phyloP scores from a whole-genome alignment of 2,888 invertebrate genomes.

The Orchesella flavescens region DNA sequence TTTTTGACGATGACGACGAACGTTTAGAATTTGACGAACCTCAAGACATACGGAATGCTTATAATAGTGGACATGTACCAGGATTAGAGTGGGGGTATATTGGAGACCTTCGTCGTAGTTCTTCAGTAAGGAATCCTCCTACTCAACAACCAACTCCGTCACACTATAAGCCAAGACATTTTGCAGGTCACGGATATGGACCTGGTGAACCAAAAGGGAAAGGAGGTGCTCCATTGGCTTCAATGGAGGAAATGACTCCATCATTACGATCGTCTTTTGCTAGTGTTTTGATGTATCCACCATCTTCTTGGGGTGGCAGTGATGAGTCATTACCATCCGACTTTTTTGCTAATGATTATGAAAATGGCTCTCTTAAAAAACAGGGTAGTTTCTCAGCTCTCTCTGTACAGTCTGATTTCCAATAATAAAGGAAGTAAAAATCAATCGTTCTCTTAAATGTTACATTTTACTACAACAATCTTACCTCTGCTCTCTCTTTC shows the following conservation, averaged over 20 bases:
- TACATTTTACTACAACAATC: no score
- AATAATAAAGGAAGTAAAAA: conserved; percentile 28
- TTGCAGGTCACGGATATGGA: conserved; percentile 65
- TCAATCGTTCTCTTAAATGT: no score
- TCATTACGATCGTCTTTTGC: conserved; percentile 73
- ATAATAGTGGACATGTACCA: conserved; percentile 50
- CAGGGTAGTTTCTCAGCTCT: conserved; percentile 62
- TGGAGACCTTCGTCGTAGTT: conserved; percentile 45
- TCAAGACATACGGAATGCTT: conserved; percentile 53
- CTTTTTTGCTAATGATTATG: conserved; percentile 54
- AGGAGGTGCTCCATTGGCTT: conserved; percentile 72
- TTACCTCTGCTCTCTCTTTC: no score
- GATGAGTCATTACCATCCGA: conserved; percentile 59
- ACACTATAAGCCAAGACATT: conserved; percentile 67
- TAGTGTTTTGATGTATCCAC: conserved; percentile 70
- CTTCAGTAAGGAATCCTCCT: conserved; percentile 20
- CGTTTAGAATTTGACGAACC: conserved; percentile 56
- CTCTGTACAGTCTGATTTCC: conserved; percentile 58
- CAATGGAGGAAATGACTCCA: conserved; percentile 73
- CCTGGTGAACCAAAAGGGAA: not conserved
- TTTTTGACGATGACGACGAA: conserved; percentile 51
- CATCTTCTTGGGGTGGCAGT: conserved; percentile 63
- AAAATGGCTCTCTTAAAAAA: conserved; percentile 58
- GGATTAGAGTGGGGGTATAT: conserved; percentile 53
- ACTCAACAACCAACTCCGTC: conserved; percentile 20